Conservation (phyloP, 35 echinoderm and acorn worm species). For the Apostichopus japonicus region DNA sequence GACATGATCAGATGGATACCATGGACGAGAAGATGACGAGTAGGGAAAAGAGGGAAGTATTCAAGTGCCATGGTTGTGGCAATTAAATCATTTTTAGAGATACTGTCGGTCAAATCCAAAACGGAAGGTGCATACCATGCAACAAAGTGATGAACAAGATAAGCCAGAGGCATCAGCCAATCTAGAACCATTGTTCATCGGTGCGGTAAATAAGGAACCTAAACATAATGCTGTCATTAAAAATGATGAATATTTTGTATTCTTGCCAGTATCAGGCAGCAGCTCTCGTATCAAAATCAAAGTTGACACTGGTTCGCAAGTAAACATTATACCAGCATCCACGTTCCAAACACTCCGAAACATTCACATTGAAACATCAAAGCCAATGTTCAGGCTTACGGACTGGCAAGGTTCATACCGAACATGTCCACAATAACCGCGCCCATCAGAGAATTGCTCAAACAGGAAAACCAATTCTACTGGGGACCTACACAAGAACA, state of each 20-base stretch:
- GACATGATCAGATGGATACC: no score
- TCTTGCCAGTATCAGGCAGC: background rate
- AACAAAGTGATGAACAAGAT: background rate
- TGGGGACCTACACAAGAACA: constrained; percentile 45
- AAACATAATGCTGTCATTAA: background rate
- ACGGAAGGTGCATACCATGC: background rate
- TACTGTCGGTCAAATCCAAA: constrained; percentile 33
- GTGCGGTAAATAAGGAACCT: background rate
- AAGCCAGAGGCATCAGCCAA: background rate
- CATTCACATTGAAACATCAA: background rate
- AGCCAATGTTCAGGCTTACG: constrained; percentile 13
- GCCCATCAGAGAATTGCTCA: constrained; percentile 50
- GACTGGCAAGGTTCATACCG: constrained; percentile 61
- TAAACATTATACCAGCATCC: background rate
- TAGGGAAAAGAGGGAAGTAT: no score
- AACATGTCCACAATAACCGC: constrained; percentile 60
- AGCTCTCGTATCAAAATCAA: background rate
- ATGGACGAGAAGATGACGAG: no score
- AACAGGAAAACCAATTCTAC: constrained; percentile 31
- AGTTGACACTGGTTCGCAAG: constrained; percentile 15
- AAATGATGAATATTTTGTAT: background rate
- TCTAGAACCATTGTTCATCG: constrained; percentile 34
- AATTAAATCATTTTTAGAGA: background rate
- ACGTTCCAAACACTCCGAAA: constrained; percentile 1
- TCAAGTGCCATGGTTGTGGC: constrained; percentile 5